Conservation (phyloP, 2,888 invertebrate genomes). For the Hypolimnas misippus region DNA sequence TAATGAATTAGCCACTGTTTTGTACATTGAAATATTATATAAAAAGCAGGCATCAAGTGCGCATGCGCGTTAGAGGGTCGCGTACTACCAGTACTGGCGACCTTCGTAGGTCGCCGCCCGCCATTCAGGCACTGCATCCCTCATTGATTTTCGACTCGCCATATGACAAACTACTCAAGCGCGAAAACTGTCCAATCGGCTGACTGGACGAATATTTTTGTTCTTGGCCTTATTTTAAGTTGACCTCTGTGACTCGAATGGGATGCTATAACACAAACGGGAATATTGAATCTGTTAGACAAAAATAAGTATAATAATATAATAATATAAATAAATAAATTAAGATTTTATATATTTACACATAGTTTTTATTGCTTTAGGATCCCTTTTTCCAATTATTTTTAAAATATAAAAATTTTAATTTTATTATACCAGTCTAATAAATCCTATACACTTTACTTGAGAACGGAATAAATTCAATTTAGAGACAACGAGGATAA, state of each 20-base stretch:
- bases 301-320: neutral
- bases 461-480: neutral
- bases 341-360: no score
- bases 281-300: neutral
- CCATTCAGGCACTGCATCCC: conserved; percentile 67
- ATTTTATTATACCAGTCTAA: neutral
- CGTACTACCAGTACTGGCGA: conserved; percentile 71
- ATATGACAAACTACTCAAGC: conserved; percentile 61
- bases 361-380: no score
- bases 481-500: neutral
- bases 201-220: conserved; percentile 50
- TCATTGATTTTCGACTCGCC: conserved; percentile 78
- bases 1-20: neutral
- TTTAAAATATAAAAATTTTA: no score
- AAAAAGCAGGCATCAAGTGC: conserved; percentile 41
- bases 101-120: conserved; percentile 77
- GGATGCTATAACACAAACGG: neutral
- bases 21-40: conserved; percentile 7
- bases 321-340: no score
- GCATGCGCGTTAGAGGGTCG: conserved; percentile 70
- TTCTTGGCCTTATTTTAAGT: neutral
- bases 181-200: conserved; percentile 58
- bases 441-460: neutral
- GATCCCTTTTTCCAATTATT: no score
- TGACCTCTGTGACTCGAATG: neutral